Percentiles rank a stretch among this genome's conserved stretches.
phyloP scores from a whole-genome alignment of 2,888 invertebrate species.

The Amblyjoppa fuscipennis region DNA sequence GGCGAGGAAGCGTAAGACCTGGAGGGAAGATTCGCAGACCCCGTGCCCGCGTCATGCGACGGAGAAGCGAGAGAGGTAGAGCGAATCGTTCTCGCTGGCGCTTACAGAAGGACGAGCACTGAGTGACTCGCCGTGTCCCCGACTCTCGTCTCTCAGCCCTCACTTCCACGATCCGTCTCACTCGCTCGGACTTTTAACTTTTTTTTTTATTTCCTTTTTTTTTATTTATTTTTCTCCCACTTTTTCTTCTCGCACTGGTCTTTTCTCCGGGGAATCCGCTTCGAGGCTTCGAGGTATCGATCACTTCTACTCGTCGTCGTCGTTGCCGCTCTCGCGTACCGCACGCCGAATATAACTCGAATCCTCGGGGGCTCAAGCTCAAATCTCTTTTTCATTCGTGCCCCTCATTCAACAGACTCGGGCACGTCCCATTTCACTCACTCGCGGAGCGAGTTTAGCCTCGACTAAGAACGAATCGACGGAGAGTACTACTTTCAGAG shows the following conservation, averaged over 20 bases:
- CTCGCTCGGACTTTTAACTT: constrained; percentile 22
- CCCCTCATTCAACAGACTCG: constrained; percentile 40
- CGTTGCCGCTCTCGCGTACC: constrained; percentile 22
- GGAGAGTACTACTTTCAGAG: neutral
- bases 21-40: constrained; percentile 12
- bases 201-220: constrained; percentile 16
- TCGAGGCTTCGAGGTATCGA: constrained; percentile 53
- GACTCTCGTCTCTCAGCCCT: constrained; percentile 1
- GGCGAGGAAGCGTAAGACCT: constrained; percentile 15
- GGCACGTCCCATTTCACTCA: constrained; percentile 47
- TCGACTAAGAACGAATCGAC: neutral
- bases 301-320: constrained; percentile 52
- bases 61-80: neutral
- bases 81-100: constrained; percentile 27
- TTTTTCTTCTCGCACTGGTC: constrained; percentile 18
- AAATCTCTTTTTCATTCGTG: constrained; percentile 59
- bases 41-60: neutral
- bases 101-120: constrained; percentile 31
- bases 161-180: constrained; percentile 38
- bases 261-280: constrained; percentile 48
- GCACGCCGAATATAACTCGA: constrained; percentile 57
- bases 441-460: constrained; percentile 24
- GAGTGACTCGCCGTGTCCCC: constrained; percentile 16
- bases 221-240: neutral
- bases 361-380: constrained; percentile 50